Evolutionary conservation across 1,140 invertebrate species (phyloP).

Genomic region (Nylanderia fulva): DNA sequence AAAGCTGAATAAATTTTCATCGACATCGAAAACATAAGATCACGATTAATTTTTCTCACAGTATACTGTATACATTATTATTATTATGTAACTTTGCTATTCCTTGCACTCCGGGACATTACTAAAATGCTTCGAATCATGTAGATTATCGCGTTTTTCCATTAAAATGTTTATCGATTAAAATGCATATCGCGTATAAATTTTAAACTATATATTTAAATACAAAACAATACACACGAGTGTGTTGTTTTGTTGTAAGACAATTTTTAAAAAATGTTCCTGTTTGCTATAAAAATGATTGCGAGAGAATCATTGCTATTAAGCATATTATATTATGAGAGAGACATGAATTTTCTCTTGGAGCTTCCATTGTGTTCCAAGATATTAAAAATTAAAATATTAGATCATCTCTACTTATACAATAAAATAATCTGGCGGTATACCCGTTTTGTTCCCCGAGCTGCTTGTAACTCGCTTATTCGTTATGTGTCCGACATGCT

Average conservation of each 20-base stretch:
- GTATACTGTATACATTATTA: not conserved
- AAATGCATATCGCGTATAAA: not conserved
- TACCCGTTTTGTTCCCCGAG: slow-evolving; percentile 19
- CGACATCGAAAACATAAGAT: slow-evolving; percentile 35
- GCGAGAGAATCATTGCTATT: slow-evolving; percentile 6
- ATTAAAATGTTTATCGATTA: slow-evolving; percentile 2
- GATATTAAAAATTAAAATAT: slow-evolving; percentile 21
- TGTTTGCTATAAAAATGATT: not conserved
- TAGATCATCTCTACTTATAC: slow-evolving; percentile 1
- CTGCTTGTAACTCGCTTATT: slow-evolving; percentile 11
- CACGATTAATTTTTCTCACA: not conserved
- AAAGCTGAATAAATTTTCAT: slow-evolving; percentile 10
- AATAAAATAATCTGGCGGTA: slow-evolving; percentile 35
- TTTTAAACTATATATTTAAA: not conserved
- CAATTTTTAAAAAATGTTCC: not conserved
- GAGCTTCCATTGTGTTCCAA: not conserved
- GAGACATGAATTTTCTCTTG: not conserved
- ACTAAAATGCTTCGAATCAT: slow-evolving; percentile 17
- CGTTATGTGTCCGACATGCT: not conserved
- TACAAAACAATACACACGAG: not conserved
- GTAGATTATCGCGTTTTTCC: slow-evolving; percentile 1
- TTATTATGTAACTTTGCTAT: slow-evolving; percentile 14
- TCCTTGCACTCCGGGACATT: not conserved
- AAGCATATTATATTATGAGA: not conserved
- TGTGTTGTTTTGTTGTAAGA: not conserved